These are phyloP conservation scores for Python bivittatus DNA, from an alignment of 2,113 vertebrate genomes.

Conservation along the genomic window DNA sequence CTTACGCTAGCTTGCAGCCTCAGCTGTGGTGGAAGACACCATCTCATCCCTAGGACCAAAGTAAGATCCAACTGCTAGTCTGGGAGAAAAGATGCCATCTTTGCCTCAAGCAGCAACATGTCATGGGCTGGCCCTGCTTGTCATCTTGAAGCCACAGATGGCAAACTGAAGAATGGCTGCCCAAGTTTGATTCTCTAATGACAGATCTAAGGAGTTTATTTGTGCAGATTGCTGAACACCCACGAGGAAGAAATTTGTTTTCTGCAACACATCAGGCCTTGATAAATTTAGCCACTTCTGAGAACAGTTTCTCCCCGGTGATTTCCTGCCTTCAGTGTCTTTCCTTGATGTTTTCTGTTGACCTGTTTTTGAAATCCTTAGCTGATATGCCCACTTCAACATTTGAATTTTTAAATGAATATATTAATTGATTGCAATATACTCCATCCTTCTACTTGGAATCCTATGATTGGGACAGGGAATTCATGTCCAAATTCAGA, in stretches of 20 bases:
- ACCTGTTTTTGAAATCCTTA: slow-evolving; percentile 43
- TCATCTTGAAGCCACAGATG: not conserved
- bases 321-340: not conserved
- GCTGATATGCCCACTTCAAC: slow-evolving; percentile 35
- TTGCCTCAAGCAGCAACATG: not conserved
- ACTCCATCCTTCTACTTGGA: slow-evolving; percentile 62
- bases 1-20: not conserved
- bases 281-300: not conserved
- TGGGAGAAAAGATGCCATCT: not conserved
- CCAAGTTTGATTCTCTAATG: not conserved
- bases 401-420: slow-evolving; percentile 57
- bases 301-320: not conserved
- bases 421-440: slow-evolving; percentile 52
- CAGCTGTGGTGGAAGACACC: not conserved
- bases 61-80: not conserved
- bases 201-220: not conserved
- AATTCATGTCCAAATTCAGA: slow-evolving; percentile 12
- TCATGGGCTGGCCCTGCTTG: not conserved
- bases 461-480: slow-evolving; percentile 46
- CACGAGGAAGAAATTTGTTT: not conserved
- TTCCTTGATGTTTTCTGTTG: not conserved
- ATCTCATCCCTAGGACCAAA: not conserved
- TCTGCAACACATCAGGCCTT: not conserved
- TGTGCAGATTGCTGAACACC: not conserved
- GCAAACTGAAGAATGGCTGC: not conserved